Conservation (phyloP, 2,113 vertebrate species). For the Saguinus midas region DNA sequence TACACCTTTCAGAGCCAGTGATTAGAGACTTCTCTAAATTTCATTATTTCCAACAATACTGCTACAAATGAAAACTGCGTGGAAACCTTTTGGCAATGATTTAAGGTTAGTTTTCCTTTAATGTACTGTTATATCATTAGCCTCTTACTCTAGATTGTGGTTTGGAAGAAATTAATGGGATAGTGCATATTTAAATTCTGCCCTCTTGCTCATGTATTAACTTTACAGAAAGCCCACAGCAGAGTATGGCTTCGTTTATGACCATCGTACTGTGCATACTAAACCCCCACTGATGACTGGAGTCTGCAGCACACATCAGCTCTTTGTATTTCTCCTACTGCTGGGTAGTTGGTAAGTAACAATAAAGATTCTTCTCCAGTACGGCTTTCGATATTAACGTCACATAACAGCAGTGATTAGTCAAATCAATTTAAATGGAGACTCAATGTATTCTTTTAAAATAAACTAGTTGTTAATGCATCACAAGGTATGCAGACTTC, state of each 20-base stretch:
- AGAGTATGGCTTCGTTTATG: constrained; percentile 79
- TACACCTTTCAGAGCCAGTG: fast-evolving
- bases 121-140: constrained; percentile 74
- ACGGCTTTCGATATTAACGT: constrained; percentile 59
- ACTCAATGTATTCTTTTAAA: not conserved
- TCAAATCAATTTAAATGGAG: not conserved
- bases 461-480: not conserved
- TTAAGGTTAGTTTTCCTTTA: constrained; percentile 67
- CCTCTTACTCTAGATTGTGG: constrained; percentile 65
- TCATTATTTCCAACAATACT: not conserved
- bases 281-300: constrained; percentile 73
- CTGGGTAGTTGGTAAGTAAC: constrained; percentile 72
- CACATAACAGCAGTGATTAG: constrained; percentile 24
- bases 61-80: constrained; percentile 38
- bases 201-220: constrained; percentile 80
- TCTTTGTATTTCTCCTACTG: constrained; percentile 74
- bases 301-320: constrained; percentile 72
- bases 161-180: constrained; percentile 81
- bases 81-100: constrained; percentile 60
- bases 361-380: constrained; percentile 62
- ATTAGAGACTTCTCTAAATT: constrained; percentile 23
- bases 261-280: constrained; percentile 76
- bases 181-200: constrained; percentile 79
- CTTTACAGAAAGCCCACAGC: constrained; percentile 80
- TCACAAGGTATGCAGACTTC: not conserved